Percentiles rank a stretch among this genome's conserved stretches.
These are phyloP conservation scores for Sakesphorus luctuosus DNA, from an alignment of 2,113 vertebrate species.

Conservation along the genomic window DNA sequence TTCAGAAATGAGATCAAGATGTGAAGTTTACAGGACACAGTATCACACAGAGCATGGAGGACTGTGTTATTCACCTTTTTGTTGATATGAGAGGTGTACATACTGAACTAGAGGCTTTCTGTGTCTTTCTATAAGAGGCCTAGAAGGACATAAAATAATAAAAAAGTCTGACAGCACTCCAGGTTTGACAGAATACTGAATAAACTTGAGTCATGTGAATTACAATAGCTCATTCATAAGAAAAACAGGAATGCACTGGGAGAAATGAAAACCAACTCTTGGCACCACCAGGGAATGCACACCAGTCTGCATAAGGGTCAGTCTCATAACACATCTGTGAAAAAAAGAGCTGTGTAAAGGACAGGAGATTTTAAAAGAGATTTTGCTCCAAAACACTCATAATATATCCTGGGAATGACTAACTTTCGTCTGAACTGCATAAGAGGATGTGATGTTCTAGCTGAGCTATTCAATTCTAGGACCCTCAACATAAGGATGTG, in stretches of 20 bases:
- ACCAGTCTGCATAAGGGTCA: neutral
- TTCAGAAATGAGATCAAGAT: neutral
- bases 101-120: neutral
- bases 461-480: neutral
- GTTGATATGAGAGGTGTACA: neutral
- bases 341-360: neutral
- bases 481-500: rapidly evolving
- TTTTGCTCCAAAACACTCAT: neutral
- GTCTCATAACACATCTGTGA: neutral
- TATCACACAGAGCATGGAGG: neutral
- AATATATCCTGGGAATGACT: neutral
- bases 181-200: neutral
- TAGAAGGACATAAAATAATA: slow-evolving; percentile 19
- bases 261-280: neutral
- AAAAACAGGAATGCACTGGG: neutral
- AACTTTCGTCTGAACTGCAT: neutral
- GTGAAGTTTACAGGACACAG: neutral
- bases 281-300: neutral
- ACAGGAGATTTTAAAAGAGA: neutral
- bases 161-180: neutral
- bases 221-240: neutral
- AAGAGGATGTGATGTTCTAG: neutral
- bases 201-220: slow-evolving; percentile 16
- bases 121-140: neutral
- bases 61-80: neutral